Evolutionary conservation across 2,888 invertebrate genomes (phyloP), one percentile per base, ranked within the genome.

Genomic region (Melieria picta): DNA sequence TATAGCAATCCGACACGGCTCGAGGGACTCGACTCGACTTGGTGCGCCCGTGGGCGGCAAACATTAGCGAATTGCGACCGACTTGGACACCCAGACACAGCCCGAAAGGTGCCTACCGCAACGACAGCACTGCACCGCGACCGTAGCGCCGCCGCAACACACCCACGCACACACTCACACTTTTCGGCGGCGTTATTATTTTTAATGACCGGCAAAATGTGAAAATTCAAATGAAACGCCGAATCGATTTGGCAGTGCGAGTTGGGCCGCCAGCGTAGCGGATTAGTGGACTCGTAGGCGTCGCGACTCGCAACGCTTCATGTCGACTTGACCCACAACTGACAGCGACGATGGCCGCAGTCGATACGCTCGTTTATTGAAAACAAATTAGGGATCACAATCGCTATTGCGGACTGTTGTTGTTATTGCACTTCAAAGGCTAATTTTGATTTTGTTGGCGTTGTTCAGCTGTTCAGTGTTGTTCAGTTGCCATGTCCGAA

Each of bases 161-260:
- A n/a, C 47, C 46, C n/a, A 46, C 16, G 46, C n/a, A 62, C 16
- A 13, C 42, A 47, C 4, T 2, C 30, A 64, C 42, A 48, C 7
- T 56, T 30, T 65, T 46, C 11, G 5, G 42, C 13, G 4, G n/a
- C 30, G 30, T 30, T 65, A 9, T 6, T 47, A 5, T 56, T 69
- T 72, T 72, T 69, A 72, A 72, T 72, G 65, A 61, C 65, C 69
- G 13, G 45, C 43, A 52, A 56, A 58, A 16, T 3, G 30, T 30
- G 30, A 30, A 30, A 30, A 30, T 30, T 30, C 30, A 30, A 30
- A 30, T 30, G 30, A 30, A 30, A 30, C 30, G 30, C 30, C 2
- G 2, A 30, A 30, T 30, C 30, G 30, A 30, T 30, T 30, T 30
- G 30, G 30, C 30, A 30, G 30, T 30, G 30, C 2, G 30, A 30